Conservation (phyloP, 1,140 invertebrate species). For the Protaetia brevitarsis region DNA sequence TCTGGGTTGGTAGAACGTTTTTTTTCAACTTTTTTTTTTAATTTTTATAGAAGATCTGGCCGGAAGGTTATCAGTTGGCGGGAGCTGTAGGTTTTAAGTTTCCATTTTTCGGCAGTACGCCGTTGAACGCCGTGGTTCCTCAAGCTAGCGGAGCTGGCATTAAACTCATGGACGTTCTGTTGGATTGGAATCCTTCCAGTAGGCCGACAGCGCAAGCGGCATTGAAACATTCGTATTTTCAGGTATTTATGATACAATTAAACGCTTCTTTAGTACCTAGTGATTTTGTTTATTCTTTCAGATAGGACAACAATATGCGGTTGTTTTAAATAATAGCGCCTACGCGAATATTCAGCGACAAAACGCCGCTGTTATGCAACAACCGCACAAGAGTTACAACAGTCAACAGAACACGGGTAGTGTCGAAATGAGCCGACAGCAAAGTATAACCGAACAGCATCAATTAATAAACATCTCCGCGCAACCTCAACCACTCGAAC, state of each 20-base stretch:
- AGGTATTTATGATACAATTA: slow-evolving; percentile 51
- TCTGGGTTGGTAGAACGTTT: neutral
- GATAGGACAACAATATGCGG: slow-evolving; percentile 24
- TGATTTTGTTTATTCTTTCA: slow-evolving; percentile 6
- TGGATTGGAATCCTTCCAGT: slow-evolving; percentile 90
- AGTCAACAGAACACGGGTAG: neutral
- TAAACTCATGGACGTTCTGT: slow-evolving; percentile 79
- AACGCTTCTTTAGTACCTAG: neutral
- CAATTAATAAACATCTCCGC: neutral
- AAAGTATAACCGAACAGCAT: neutral
- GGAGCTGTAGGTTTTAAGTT: slow-evolving; percentile 95
- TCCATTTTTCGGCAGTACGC: slow-evolving; percentile 79
- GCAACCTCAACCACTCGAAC: slow-evolving; percentile 14
- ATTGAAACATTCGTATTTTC: slow-evolving; percentile 80
- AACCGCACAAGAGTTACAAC: neutral
- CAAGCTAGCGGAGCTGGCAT: slow-evolving; percentile 82
- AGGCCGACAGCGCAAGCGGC: slow-evolving; percentile 87
- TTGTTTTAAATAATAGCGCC: slow-evolving; percentile 4
- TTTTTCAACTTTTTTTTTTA: neutral
- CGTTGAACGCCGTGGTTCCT: slow-evolving; percentile 77
- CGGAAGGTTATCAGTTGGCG: slow-evolving; percentile 91
- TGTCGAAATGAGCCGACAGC: no score
- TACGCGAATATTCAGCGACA: neutral
- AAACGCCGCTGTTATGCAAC: neutral
- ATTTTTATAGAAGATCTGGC: slow-evolving; percentile 84